Conservation (phyloP, 2,113 vertebrate species). For the Aldabrachelys gigantea region DNA sequence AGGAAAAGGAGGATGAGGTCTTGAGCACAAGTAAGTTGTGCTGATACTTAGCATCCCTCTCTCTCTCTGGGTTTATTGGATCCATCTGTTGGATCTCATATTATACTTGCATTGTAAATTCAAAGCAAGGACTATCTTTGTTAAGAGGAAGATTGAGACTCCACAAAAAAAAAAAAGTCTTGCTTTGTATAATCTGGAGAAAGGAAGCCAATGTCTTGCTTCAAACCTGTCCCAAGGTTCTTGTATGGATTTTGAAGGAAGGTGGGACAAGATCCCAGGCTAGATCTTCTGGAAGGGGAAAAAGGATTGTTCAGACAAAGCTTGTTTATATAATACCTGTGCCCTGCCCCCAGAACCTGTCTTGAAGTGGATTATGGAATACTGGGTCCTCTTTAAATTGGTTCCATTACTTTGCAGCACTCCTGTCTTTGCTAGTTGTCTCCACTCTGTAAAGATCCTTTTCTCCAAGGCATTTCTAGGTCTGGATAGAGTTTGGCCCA, state of each 20-base stretch:
- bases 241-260: background rate
- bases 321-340: constrained; percentile 31
- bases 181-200: constrained; percentile 22
- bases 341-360: background rate
- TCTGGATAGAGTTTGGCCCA: background rate
- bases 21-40: background rate
- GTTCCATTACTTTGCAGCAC: constrained; percentile 36
- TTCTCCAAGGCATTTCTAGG: constrained; percentile 20
- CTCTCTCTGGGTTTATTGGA: fast-evolving
- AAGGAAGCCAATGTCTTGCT: constrained; percentile 11
- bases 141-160: constrained; percentile 7
- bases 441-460: constrained; percentile 3
- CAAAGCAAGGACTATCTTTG: background rate
- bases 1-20: background rate
- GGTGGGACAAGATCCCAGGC: background rate
- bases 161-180: background rate
- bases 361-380: constrained; percentile 49
- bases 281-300: constrained; percentile 49
- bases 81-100: background rate
- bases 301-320: constrained; percentile 46
- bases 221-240: background rate
- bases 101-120: background rate
- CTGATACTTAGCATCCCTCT: background rate
- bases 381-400: constrained; percentile 15
- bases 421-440: constrained; percentile 29